phyloP scores from a whole-genome alignment of 2,888 invertebrate species.

The Theristus sp. region DNA sequence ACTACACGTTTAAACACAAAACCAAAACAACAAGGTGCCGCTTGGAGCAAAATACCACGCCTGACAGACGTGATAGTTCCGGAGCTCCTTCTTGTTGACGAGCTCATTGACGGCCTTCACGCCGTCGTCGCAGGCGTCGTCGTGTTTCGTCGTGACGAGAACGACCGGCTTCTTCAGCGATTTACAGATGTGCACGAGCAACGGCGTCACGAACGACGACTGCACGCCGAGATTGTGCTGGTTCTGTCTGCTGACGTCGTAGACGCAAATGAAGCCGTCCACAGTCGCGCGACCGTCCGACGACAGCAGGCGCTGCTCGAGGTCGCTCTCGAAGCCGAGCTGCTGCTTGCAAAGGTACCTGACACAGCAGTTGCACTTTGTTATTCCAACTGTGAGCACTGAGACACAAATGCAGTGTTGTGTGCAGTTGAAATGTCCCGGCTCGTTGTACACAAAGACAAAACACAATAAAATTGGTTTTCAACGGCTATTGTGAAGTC shows the following conservation, averaged over 20 bases:
- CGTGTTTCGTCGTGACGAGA: neutral
- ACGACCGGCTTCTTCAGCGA: neutral
- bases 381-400: no score
- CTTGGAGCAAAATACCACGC: no score
- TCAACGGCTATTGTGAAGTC: no score
- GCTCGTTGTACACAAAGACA: no score
- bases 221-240: no score
- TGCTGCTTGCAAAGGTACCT: conserved; percentile 13
- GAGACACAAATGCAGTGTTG: no score
- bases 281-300: conserved; percentile 50
- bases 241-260: conserved; percentile 53
- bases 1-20: no score
- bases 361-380: no score
- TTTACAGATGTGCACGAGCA: neutral
- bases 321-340: conserved; percentile 74
- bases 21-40: no score
- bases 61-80: neutral
- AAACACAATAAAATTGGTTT: no score
- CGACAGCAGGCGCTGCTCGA: conserved; percentile 61
- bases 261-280: conserved; percentile 82
- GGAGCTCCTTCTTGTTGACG: neutral
- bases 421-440: no score
- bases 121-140: neutral
- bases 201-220: neutral
- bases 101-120: neutral